Base-by-base conservation (phyloP, 2,888 invertebrate species). In the Troides aeacus region DNA sequence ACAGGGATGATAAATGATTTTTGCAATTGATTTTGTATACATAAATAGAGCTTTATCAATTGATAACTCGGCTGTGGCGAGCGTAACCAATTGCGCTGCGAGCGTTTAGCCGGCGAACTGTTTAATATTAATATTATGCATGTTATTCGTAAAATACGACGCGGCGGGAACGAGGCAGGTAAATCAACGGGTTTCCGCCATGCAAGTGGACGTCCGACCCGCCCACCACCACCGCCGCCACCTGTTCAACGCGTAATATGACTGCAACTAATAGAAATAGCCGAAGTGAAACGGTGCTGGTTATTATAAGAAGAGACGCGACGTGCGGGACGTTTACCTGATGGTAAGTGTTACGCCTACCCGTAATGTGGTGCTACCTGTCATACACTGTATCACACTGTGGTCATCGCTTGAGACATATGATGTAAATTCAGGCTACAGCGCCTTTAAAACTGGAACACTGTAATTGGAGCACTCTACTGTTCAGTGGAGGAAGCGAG, bases 101-200 rank as follows among this genome's bases (percentile, higher is more conserved):
- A 46, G 58, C 66, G 58, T 69, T 71, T 66, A 62, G 59, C 50
- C 50, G 46, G 57, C 57, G 17, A 36, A 59, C 62, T 68, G 68
- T 74, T 75, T 74, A 76, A 72, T 76, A 76, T 70, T 70, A 62
- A 70, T 62, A 70, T 62, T 70, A 70, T 76, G 75, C 74, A 75
- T 75, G 73, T 73, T 73, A 72, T 71, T 71, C 69, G 70, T 70
- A 72, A 74, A 70, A 67, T 72, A 67, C 64, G 70, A 63, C 58
- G 62, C 71, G 71, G 73, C 72, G 70, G 68, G 68, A 70, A 71
- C 70, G 63, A 72, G 68, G 57, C 56, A 65, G 68, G 72, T 77
- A 75, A 77, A 76, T 76, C 74, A 74, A 66, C 58, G 72, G 46
- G 62, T 61, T 71, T 74, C 72, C 71, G 71, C 70, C 63, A 70